Evolutionary conservation across 2,797 vertebrate species (phyloP).

Genomic region (Bovichtus diacanthus): DNA sequence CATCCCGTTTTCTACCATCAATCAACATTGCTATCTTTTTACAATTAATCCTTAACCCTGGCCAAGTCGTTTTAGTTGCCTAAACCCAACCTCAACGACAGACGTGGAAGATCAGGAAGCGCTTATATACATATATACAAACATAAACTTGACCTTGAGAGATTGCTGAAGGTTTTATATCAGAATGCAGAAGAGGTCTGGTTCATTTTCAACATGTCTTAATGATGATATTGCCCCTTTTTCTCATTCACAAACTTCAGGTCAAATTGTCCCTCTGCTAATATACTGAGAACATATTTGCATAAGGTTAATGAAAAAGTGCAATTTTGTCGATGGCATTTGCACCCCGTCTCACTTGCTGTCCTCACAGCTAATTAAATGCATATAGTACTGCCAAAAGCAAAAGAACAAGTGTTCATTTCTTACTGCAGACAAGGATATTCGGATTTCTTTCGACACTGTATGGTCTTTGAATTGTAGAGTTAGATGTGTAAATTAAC

Average conservation of each 20-base stretch:
- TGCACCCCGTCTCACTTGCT: conserved; percentile 23
- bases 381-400: conserved; percentile 43
- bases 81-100: neutral
- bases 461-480: conserved; percentile 34
- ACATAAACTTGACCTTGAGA: neutral
- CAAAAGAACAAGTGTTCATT: conserved; percentile 42
- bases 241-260: conserved; percentile 14
- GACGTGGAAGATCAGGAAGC: neutral
- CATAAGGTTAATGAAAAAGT: conserved; percentile 66
- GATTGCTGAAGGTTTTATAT: neutral
- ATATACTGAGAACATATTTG: conserved; percentile 46
- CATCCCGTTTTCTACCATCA: neutral
- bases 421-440: conserved; percentile 39
- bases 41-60: neutral
- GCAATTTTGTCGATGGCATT: conserved; percentile 43
- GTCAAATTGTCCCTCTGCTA: conserved; percentile 29
- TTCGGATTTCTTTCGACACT: conserved; percentile 34
- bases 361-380: conserved; percentile 56
- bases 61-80: neutral
- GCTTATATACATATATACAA: neutral
- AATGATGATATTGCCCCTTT: neutral
- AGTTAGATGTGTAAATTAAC: conserved; percentile 45
- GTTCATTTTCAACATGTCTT: conserved; percentile 8
- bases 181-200: neutral
- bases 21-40: neutral